Evolutionary conservation across 2,113 vertebrate species (phyloP).

Genomic region (Stercorarius parasiticus): DNA sequence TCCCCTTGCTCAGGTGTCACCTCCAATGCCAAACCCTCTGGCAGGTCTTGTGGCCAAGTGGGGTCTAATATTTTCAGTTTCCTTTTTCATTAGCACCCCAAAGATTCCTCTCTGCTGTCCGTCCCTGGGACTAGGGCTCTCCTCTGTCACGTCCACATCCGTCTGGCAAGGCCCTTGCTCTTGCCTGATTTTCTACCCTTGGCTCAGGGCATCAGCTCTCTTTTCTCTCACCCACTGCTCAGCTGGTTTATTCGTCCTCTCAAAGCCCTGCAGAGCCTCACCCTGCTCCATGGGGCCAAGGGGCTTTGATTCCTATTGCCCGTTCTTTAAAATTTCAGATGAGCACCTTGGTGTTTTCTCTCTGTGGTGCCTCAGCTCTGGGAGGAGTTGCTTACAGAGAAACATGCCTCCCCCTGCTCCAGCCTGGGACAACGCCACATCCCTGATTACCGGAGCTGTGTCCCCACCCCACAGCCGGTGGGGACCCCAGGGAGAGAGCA

Average conservation of each 20-base stretch:
- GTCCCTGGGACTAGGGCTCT: not conserved
- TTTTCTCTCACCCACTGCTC: not conserved
- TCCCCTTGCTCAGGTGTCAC: not conserved
- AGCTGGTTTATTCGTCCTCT: not conserved
- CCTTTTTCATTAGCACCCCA: not conserved
- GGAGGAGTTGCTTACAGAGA: not conserved
- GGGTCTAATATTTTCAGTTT: not conserved
- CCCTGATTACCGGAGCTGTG: not conserved
- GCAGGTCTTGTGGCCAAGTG: not conserved
- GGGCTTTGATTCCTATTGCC: not conserved
- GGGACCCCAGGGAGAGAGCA: not conserved
- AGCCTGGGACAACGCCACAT: not conserved
- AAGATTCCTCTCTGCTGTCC: not conserved
- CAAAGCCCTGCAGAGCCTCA: not conserved
- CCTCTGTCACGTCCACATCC: not conserved
- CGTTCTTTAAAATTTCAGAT: not conserved
- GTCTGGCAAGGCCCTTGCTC: not conserved
- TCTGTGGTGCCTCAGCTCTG: fast-evolving
- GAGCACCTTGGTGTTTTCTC: not conserved
- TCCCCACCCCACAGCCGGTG: fast-evolving
- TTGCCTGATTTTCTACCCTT: not conserved
- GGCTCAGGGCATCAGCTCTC: not conserved
- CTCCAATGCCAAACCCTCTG: not conserved
- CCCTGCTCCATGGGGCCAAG: not conserved
- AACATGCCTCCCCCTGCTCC: not conserved